Conservation (phyloP, 2,888 invertebrate genomes). For the Agrochola macilenta region DNA sequence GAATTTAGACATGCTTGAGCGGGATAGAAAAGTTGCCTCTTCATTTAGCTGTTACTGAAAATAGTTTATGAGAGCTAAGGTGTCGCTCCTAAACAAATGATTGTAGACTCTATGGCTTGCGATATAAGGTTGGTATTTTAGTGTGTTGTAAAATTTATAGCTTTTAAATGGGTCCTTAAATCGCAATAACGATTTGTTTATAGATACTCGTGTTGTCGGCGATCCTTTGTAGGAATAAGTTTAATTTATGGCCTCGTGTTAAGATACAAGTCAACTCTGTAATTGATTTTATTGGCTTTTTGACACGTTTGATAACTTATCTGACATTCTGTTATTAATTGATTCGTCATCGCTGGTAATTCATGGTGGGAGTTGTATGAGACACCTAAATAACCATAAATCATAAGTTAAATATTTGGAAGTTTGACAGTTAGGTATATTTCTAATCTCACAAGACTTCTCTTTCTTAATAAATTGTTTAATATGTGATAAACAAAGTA, state of each 20-base stretch:
- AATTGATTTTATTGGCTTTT: slow-evolving; percentile 75
- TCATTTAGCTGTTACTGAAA: slow-evolving; percentile 87
- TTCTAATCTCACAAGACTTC: background rate
- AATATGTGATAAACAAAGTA: background rate
- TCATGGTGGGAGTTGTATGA: slow-evolving; percentile 24
- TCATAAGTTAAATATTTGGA: background rate
- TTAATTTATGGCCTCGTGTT: slow-evolving; percentile 78
- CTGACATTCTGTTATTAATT: slow-evolving; percentile 56
- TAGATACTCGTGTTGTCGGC: slow-evolving; percentile 81
- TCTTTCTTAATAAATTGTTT: background rate
- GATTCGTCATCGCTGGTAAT: slow-evolving; percentile 46
- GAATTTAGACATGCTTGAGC: slow-evolving; percentile 64
- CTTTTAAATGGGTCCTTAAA: slow-evolving; percentile 90
- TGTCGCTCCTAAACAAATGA: slow-evolving; percentile 62
- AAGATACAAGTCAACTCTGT: slow-evolving; percentile 68
- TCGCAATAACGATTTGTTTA: slow-evolving; percentile 90
- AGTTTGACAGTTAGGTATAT: background rate
- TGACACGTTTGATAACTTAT: slow-evolving; percentile 68
- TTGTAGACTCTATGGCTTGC: slow-evolving; percentile 70
- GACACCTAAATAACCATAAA: slow-evolving; percentile 19
- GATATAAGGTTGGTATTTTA: slow-evolving; percentile 65
- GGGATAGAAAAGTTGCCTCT: slow-evolving; percentile 77
- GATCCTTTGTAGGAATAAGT: slow-evolving; percentile 79
- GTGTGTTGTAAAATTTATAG: slow-evolving; percentile 81
- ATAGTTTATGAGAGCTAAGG: slow-evolving; percentile 89